Conservation (phyloP, 2,113 vertebrate genomes). For the Oxyruncus cristatus region DNA sequence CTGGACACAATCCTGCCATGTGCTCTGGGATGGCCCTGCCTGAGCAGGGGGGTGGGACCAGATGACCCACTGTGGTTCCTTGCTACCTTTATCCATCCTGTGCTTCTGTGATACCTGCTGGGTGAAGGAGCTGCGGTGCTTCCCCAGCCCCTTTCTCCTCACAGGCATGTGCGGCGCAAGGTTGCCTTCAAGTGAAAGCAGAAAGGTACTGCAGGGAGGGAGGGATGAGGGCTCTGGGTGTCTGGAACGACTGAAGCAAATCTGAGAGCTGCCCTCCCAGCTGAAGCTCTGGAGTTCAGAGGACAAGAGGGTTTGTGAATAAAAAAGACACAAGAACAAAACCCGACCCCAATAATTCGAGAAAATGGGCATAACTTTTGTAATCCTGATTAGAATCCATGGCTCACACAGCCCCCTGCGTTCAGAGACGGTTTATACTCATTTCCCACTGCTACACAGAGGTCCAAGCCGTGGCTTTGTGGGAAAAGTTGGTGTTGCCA, state of each 20-base stretch:
- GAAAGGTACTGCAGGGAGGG: slow-evolving; percentile 62
- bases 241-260: background rate
- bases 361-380: background rate
- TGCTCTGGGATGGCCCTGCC: background rate
- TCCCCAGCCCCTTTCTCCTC: background rate
- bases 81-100: rapidly evolving
- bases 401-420: background rate
- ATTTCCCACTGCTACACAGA: background rate
- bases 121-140: background rate
- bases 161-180: slow-evolving; percentile 30
- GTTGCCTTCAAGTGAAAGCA: slow-evolving; percentile 71
- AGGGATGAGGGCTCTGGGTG: background rate
- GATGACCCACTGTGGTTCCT: rapidly evolving
- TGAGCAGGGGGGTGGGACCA: background rate
- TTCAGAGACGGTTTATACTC: background rate
- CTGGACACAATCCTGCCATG: background rate
- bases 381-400: background rate
- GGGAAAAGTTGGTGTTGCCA: background rate
- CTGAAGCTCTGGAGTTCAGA: background rate
- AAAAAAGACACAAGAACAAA: background rate
- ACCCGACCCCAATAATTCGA: background rate
- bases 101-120: background rate
- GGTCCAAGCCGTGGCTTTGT: background rate
- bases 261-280: background rate
- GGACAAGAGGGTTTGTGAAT: background rate